Base-by-base conservation (phyloP, 2,888 invertebrate species). In the Phengaris alcon region DNA sequence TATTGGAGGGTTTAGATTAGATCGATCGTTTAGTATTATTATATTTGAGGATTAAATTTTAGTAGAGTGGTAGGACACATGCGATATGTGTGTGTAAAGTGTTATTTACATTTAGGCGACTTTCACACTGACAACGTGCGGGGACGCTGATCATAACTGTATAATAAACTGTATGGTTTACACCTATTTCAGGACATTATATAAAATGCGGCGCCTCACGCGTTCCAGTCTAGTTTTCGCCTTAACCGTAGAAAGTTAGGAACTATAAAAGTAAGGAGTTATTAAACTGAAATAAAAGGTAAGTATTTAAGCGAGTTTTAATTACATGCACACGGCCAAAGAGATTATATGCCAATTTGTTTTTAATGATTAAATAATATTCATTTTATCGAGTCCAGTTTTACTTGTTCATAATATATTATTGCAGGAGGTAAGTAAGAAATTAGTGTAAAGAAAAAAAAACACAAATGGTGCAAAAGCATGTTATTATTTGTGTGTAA, bases 1-100 rank as follows among this genome's bases (percentile, higher is more conserved):
- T 78, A 78, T 79, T 79, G 75, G 75, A 57, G 75, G 76, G 59
- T 44, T 64, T 6, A 10, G 22, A 59, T 35, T 64, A 64, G 64
- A 64, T 44, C 12, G 15, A 44, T 6, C 4, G 35, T 44, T 59
- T 22, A 59, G 5, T 22, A 22, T 22, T 22, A 22, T 59, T 59
- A n/a, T 57, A 22, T 57, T 57, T 57, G 9, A 55, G n/a, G n/a
- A 13, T 35, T 12, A 35, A 22, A 10, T 69, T 69, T 7, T 1
- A 22, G 51, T 51, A n/a, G 13, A 51, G 70, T 70, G 70, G 22
- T 70, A 70, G 51, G 70, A 70, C 51, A 70, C 70, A 51, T 70
- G 70, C 70, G 70, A 70, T 70, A 48, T 64, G 22, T 59, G 10
- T 59, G 35, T 64, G 64, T 64, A 35, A 64, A 35, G 35, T 59